These are phyloP conservation scores for Pentalonia nigronervosa DNA, from an alignment of 1,140 invertebrate genomes.

Conservation along the genomic window DNA sequence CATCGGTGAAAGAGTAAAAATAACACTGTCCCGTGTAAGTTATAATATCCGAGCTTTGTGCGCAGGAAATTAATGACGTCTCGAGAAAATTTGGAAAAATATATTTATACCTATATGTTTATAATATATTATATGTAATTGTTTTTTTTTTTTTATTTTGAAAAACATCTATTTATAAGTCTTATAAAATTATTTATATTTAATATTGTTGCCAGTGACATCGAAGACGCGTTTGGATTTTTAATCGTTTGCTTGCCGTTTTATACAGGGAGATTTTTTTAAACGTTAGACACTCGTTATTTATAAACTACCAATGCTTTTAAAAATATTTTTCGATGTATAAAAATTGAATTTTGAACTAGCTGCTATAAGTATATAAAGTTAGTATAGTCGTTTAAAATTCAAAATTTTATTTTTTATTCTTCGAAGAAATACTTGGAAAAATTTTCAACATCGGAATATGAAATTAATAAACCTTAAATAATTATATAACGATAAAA, in stretches of 20 bases:
- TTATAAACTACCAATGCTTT: background rate
- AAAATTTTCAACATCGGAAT: too few species aligned
- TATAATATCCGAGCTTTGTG: background rate
- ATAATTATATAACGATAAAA: too few species aligned
- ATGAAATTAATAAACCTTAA: too few species aligned
- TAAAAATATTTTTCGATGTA: background rate
- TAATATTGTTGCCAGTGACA: background rate
- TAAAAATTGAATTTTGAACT: too few species aligned
- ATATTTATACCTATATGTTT: background rate
- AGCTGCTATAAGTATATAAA: background rate
- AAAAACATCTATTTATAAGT: background rate
- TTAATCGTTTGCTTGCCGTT: background rate
- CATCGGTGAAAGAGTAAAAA: conserved; percentile 21
- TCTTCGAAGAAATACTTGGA: too few species aligned
- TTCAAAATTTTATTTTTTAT: background rate
- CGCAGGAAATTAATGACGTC: conserved; percentile 16
- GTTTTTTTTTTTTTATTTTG: background rate
- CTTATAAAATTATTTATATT: background rate
- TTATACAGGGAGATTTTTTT: background rate
- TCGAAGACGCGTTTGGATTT: background rate
- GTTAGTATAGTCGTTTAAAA: background rate
- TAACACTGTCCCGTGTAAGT: background rate
- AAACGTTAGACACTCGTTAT: too few species aligned
- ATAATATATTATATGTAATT: background rate
- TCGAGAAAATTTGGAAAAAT: background rate